Evolutionary conservation across 2,888 invertebrate genomes (phyloP), one percentile per base, ranked within the genome.

Genomic region (Polyommatus icarus): DNA sequence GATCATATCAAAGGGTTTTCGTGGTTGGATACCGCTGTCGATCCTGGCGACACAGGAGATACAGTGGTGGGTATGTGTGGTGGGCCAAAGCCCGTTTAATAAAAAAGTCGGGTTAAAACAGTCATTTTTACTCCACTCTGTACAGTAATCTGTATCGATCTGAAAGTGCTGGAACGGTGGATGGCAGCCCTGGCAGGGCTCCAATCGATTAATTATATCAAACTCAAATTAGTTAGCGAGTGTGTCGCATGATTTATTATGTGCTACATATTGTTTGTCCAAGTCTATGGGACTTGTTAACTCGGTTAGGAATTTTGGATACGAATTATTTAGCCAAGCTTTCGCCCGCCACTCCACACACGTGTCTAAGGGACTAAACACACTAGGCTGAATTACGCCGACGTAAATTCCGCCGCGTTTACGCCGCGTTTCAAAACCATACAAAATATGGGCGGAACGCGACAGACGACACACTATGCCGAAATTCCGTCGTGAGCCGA

Each of bases 171-270:
- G 24, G 46, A 40, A 18, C 54, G 29, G 46, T 24, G 75, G 75
- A 46, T 75, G 75, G 15, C 20, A 50, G 75, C 50, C 50, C 46
- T 75, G 75, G 75, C 75, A 75, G 75, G 75, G 46, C 40, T 75
- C 75, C 75, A 75, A 75, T 75, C 75, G 50, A 75, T 75, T 75
- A 75, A 75, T 75, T 75, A 75, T 75, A 75, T 75, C 75, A 75
- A 75, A 75, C 50, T 75, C 75, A 24, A 75, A 75, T 75, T 75
- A 75, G 75, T 75, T 75, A 54, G 29, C 50, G 29, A 75, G 75
- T 54, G 75, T 75, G 75, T 75, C 75, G 18, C 75, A 75, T 75
- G 75, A 75, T 75, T 50, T 54, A 75, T 75, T 75, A 29, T 75
- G 75, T 54, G 29, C 73, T 15, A 75, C 75, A 75, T 24, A 50